Conservation (phyloP, 2,113 vertebrate species). For the Malaclemys terrapin region DNA sequence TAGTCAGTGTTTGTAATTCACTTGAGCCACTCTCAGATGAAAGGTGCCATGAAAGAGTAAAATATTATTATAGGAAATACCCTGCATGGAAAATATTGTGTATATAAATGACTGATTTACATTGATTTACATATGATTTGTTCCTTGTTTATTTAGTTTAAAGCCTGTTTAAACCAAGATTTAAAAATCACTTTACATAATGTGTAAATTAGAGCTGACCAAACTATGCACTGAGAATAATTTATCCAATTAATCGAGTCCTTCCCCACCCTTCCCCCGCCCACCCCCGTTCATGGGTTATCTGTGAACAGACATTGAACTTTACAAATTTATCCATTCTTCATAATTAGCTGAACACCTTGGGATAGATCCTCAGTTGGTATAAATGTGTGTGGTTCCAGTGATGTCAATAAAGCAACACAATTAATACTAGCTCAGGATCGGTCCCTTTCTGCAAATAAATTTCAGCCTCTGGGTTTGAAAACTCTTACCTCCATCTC, state of each 20-base stretch:
- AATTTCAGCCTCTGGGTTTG: neutral
- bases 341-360: neutral
- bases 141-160: slow-evolving; percentile 22
- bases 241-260: neutral
- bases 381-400: neutral
- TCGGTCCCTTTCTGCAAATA: neutral
- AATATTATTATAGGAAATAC: slow-evolving; percentile 9
- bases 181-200: slow-evolving; percentile 15
- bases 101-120: slow-evolving; percentile 18
- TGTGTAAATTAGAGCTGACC: neutral
- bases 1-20: neutral
- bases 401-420: neutral
- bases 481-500: neutral
- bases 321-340: neutral
- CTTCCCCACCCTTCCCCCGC: neutral
- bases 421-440: neutral
- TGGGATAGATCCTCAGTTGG: neutral
- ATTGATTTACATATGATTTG: slow-evolving; percentile 28
- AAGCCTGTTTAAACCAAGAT: slow-evolving; percentile 12
- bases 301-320: neutral
- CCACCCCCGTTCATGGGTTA: neutral
- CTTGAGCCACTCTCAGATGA: neutral
- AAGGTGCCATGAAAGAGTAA: neutral
- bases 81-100: neutral
- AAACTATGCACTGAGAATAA: neutral